Evolutionary conservation across 2,888 invertebrate species (phyloP).

Genomic region (Dorcus hopei): DNA sequence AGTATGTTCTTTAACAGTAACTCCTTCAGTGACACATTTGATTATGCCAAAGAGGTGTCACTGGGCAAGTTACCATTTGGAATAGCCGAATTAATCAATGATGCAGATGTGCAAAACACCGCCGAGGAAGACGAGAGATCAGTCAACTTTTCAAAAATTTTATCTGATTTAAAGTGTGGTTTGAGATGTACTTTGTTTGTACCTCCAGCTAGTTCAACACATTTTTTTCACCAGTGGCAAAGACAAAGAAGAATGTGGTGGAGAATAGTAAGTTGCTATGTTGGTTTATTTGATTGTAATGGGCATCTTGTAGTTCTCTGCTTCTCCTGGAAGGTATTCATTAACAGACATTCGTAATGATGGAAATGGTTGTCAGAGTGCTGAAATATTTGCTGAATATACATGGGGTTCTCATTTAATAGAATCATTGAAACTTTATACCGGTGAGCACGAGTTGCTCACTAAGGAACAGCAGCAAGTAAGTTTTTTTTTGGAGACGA

Average conservation of each 20-base stretch:
- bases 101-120: conserved; percentile 13
- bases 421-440: conserved; percentile 57
- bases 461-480: conserved; percentile 33
- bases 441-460: conserved; percentile 30
- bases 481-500: background rate
- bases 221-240: conserved; percentile 72
- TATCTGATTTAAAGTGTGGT: conserved; percentile 18
- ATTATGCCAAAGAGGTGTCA: conserved; percentile 43
- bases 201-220: conserved; percentile 53
- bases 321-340: conserved; percentile 67
- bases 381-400: conserved; percentile 65
- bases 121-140: conserved; percentile 14
- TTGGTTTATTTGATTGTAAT: background rate
- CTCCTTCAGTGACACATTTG: conserved; percentile 36
- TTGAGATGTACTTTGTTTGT: conserved; percentile 50
- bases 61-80: conserved; percentile 49
- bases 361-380: conserved; percentile 47
- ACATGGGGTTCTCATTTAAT: conserved; percentile 60
- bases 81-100: conserved; percentile 37
- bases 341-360: conserved; percentile 58
- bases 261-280: conserved; percentile 61
- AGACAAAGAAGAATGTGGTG: conserved; percentile 80
- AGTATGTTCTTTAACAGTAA: conserved; percentile 48
- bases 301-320: conserved; percentile 56
- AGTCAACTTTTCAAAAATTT: conserved; percentile 27